Conservation (phyloP, 2,113 vertebrate species). For the Pygoscelis adeliae region DNA sequence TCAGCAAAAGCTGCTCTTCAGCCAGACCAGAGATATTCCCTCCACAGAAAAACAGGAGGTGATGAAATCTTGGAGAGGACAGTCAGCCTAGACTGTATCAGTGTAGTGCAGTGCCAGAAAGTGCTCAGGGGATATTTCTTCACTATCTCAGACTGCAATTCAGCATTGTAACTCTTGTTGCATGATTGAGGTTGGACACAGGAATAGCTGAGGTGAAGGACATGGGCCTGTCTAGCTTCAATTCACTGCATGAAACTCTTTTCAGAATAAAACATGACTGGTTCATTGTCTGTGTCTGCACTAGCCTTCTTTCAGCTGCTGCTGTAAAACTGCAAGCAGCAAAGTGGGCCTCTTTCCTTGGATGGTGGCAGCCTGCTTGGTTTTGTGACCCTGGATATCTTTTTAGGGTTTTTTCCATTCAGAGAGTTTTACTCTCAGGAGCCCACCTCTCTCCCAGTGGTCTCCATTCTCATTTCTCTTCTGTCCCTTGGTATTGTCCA, state of each 20-base stretch:
- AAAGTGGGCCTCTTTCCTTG: not conserved
- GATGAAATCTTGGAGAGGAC: not conserved
- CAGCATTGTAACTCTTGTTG: not conserved
- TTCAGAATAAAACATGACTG: not conserved
- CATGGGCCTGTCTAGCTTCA: not conserved
- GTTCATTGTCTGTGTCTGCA: not conserved
- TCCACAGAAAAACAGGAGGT: not conserved
- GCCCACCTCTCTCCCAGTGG: not conserved
- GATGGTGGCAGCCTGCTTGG: not conserved
- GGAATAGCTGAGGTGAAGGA: not conserved
- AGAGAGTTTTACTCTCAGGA: not conserved
- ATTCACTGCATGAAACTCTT: not conserved
- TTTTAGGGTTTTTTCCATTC: not conserved
- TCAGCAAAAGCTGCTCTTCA: not conserved
- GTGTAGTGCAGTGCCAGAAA: not conserved
- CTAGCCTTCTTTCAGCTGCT: not conserved
- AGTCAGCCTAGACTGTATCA: not conserved
- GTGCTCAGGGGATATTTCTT: not conserved
- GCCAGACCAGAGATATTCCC: not conserved
- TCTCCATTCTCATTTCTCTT: not conserved
- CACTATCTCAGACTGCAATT: not conserved
- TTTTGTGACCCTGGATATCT: not conserved
- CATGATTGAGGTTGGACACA: not conserved
- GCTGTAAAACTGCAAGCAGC: not conserved
- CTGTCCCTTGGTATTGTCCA: not conserved